phyloP scores from a whole-genome alignment of 2,797 vertebrate genomes.

The Pteropus rufus region DNA sequence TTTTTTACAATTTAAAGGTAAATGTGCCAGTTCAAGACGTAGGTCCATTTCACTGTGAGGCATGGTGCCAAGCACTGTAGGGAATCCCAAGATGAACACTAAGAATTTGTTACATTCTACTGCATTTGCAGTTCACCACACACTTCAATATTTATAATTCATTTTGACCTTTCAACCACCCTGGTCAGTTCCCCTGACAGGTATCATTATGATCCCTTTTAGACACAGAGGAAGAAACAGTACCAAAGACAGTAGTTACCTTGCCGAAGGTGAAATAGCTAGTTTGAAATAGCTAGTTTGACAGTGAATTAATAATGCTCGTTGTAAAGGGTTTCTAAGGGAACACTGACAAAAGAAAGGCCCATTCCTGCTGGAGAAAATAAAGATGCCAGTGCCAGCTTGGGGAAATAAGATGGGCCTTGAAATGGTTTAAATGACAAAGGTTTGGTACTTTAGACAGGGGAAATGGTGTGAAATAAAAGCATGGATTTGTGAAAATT shows the following conservation, averaged over 20 bases:
- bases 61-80: rapidly evolving
- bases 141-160: not conserved
- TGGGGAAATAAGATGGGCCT: not conserved
- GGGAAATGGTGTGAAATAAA: not conserved
- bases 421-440: not conserved
- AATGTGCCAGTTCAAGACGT: not conserved
- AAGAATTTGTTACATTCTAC: not conserved
- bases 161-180: not conserved
- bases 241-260: not conserved
- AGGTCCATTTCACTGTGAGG: not conserved
- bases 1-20: not conserved
- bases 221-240: not conserved
- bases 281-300: not conserved
- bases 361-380: not conserved
- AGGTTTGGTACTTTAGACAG: not conserved
- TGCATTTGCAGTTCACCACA: not conserved
- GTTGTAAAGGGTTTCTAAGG: not conserved
- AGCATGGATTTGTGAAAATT: not conserved
- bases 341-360: not conserved
- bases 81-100: not conserved
- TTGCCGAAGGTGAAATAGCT: not conserved
- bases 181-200: not conserved
- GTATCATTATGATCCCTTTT: not conserved
- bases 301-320: not conserved
- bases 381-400: not conserved